Evolutionary conservation across 2,113 vertebrate species (phyloP).

Genomic region (Oryzias celebensis): DNA sequence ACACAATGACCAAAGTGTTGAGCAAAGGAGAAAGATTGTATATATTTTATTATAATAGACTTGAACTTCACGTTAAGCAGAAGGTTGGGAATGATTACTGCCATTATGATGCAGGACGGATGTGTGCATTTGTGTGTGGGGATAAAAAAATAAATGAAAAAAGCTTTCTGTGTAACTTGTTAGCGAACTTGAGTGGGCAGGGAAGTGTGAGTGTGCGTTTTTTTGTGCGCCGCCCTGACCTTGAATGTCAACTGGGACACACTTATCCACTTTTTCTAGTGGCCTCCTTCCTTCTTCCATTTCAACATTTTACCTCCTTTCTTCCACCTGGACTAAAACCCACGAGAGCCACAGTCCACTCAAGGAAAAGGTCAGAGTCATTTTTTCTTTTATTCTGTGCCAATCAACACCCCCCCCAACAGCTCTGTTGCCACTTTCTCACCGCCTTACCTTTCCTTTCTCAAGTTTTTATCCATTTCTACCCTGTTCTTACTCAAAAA

Average conservation of each 20-base stretch:
- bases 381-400: constrained; percentile 44
- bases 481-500: constrained; percentile 7
- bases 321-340: constrained; percentile 53
- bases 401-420: constrained; percentile 5
- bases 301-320: constrained; percentile 48
- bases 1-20: constrained; percentile 28
- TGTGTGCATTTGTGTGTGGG: constrained; percentile 11
- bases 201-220: constrained; percentile 7
- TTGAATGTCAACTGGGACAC: constrained; percentile 59
- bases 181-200: constrained; percentile 10
- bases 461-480: not conserved
- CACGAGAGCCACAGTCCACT: constrained; percentile 59
- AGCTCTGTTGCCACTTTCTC: not conserved
- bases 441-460: not conserved
- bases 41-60: constrained; percentile 59
- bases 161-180: constrained; percentile 16
- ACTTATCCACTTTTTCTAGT: constrained; percentile 59
- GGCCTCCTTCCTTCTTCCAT: constrained; percentile 48
- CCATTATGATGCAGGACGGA: constrained; percentile 43
- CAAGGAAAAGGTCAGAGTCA: constrained; percentile 67
- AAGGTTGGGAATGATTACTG: constrained; percentile 51
- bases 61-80: constrained; percentile 60
- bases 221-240: constrained; percentile 29
- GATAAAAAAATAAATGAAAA: constrained; percentile 4
- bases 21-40: constrained; percentile 30